Evolutionary conservation across 2,888 invertebrate species (phyloP).

Genomic region (Cryptus armator): DNA sequence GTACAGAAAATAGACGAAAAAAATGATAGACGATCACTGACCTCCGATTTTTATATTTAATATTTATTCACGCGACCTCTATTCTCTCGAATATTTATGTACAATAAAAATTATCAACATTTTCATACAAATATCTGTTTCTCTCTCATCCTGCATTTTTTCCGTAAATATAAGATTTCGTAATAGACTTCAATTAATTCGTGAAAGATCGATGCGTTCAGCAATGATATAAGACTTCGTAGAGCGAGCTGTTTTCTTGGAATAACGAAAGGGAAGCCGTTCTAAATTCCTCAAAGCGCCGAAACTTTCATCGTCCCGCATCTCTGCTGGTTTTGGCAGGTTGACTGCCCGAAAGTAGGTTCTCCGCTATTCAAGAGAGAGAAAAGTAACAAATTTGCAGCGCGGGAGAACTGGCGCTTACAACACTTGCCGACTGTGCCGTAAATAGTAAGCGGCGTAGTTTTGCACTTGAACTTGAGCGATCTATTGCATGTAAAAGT

Average conservation of each 20-base stretch:
- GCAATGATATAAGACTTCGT: conserved; percentile 7
- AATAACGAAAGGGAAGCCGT: conserved; percentile 58
- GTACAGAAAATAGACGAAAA: conserved; percentile 79
- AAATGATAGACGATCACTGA: conserved; percentile 43
- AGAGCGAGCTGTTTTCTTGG: conserved; percentile 17
- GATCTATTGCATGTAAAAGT: neutral
- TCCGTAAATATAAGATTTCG: conserved; percentile 10
- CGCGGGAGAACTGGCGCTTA: neutral
- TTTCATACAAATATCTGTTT: conserved; percentile 66
- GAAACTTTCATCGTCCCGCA: conserved; percentile 47
- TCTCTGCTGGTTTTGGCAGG: conserved; percentile 31
- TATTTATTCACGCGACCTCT: conserved; percentile 75
- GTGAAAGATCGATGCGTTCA: conserved; percentile 4
- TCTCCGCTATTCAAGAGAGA: neutral
- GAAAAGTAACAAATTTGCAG: neutral
- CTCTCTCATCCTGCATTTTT: neutral
- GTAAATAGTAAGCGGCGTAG: neutral
- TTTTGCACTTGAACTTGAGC: conserved; percentile 7
- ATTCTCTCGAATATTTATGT: conserved; percentile 74
- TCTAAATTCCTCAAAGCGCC: conserved; percentile 45
- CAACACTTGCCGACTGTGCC: neutral
- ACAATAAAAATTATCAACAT: conserved; percentile 73
- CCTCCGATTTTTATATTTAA: conserved; percentile 72
- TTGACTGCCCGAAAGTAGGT: conserved; percentile 8
- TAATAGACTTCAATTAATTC: neutral